Evolutionary conservation across 1,140 invertebrate genomes (phyloP).

Genomic region (Cherax quadricarinatus): DNA sequence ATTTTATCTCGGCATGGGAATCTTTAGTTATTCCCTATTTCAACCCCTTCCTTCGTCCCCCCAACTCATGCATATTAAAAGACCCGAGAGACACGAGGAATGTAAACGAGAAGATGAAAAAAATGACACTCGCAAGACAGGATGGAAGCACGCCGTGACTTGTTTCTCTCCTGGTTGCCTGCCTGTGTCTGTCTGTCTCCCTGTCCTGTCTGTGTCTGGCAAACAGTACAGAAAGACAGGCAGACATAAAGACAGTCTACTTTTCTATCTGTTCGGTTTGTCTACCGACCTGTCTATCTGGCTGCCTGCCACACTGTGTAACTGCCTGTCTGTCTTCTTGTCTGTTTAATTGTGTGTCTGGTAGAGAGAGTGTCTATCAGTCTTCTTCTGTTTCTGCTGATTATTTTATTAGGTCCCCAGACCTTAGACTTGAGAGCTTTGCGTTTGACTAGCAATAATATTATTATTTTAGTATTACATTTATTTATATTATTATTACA

Average conservation of each 20-base stretch:
- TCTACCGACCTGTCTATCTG: neutral
- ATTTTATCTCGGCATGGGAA: conserved; percentile 43
- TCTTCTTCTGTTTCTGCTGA: too few relatives aligned
- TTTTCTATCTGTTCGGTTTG: neutral
- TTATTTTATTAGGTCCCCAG: too few relatives aligned
- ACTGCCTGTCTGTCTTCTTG: neutral
- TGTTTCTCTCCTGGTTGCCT: neutral
- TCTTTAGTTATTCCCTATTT: conserved; percentile 38
- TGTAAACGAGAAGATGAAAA: neutral
- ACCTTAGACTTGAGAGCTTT: too few relatives aligned
- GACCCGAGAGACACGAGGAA: neutral
- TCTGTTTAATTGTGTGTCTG: too few relatives aligned
- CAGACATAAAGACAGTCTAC: neutral
- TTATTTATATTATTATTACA: too few relatives aligned
- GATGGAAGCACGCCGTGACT: neutral
- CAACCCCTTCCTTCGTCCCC: neutral
- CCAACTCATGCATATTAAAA: conserved; percentile 34
- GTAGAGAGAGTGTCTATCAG: too few relatives aligned
- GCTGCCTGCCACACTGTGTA: neutral
- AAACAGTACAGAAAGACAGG: too few relatives aligned
- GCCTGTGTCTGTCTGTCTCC: neutral
- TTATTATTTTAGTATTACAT: too few relatives aligned
- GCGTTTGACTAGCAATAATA: too few relatives aligned
- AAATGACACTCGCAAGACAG: neutral
- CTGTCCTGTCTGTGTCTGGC: neutral